These are phyloP conservation scores for Ctenopoma kingsleyae DNA, from an alignment of 2,797 vertebrate species.

Conservation along the genomic window DNA sequence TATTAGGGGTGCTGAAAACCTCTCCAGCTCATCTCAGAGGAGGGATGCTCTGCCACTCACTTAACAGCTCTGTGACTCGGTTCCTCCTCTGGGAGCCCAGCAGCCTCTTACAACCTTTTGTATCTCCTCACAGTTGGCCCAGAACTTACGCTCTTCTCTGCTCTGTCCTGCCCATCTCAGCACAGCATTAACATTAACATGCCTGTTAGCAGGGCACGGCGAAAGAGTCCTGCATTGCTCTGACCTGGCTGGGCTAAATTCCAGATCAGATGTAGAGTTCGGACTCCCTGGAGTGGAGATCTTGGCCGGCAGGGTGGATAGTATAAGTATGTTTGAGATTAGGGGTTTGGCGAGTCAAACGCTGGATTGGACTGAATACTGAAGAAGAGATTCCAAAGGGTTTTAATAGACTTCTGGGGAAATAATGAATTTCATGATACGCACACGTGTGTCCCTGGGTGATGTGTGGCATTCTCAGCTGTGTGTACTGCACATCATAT, in stretches of 20 bases:
- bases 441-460: not conserved
- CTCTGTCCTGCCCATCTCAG: conserved; percentile 41
- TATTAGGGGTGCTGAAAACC: conserved; percentile 50
- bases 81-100: conserved; percentile 39
- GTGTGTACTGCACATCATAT: conserved; percentile 7
- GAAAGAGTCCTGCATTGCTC: conserved; percentile 38
- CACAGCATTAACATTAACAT: conserved; percentile 57
- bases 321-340: conserved; percentile 58
- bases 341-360: conserved; percentile 61
- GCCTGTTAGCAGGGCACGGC: conserved; percentile 47
- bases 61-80: conserved; percentile 50
- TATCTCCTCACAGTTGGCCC: conserved; percentile 47
- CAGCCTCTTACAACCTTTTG: conserved; percentile 34
- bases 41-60: conserved; percentile 59
- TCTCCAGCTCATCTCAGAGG: conserved; percentile 38
- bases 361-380: conserved; percentile 58
- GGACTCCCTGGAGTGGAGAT: conserved; percentile 49
- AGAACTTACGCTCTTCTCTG: conserved; percentile 18
- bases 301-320: conserved; percentile 48
- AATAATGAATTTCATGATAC: conserved; percentile 4
- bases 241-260: conserved; percentile 50
- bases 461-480: conserved; percentile 4
- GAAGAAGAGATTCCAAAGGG: conserved; percentile 40
- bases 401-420: conserved; percentile 38
- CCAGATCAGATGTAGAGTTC: conserved; percentile 55